Evolutionary conservation across 2,888 invertebrate genomes (phyloP).

Genomic region (Diarsia dahlii): DNA sequence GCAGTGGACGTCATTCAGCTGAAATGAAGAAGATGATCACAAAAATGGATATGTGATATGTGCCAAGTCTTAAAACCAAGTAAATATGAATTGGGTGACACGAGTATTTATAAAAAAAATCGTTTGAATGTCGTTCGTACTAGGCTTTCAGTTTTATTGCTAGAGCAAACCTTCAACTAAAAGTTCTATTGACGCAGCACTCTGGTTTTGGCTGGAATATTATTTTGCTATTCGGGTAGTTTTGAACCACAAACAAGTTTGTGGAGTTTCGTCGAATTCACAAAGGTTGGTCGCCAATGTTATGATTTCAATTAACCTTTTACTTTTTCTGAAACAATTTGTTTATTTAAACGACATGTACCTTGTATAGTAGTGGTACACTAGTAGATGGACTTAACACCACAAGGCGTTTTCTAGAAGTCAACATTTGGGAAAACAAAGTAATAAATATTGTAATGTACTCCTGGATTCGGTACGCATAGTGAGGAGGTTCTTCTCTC

Average conservation of each 20-base stretch:
- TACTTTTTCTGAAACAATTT: neutral
- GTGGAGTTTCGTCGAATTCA: conserved; percentile 9
- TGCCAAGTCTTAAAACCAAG: neutral
- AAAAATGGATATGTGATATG: neutral
- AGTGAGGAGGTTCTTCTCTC: too few species aligned
- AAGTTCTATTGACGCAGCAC: conserved; percentile 10
- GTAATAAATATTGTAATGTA: too few species aligned
- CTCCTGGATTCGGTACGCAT: too few species aligned
- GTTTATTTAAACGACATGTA: neutral
- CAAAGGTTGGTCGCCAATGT: conserved; percentile 2
- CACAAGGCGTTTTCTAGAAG: too few species aligned
- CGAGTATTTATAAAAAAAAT: neutral
- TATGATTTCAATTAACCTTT: conserved; percentile 11
- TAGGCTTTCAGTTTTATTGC: conserved; percentile 1
- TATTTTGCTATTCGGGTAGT: conserved; percentile 12
- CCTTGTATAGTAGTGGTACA: neutral
- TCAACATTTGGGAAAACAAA: too few species aligned
- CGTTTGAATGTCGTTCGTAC: neutral
- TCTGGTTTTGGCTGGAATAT: conserved; percentile 12
- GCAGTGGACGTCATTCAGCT: too few species aligned
- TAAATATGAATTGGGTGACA: neutral
- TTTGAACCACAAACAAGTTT: conserved; percentile 8
- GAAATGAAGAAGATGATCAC: too few species aligned
- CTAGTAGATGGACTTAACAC: neutral
- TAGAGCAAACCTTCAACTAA: neutral